A percentile compares a stretch with the other conserved stretches of the same genome.
Evolutionary conservation across 2,888 invertebrate genomes (phyloP).

Genomic region (Lasioglossum lativentre): DNA sequence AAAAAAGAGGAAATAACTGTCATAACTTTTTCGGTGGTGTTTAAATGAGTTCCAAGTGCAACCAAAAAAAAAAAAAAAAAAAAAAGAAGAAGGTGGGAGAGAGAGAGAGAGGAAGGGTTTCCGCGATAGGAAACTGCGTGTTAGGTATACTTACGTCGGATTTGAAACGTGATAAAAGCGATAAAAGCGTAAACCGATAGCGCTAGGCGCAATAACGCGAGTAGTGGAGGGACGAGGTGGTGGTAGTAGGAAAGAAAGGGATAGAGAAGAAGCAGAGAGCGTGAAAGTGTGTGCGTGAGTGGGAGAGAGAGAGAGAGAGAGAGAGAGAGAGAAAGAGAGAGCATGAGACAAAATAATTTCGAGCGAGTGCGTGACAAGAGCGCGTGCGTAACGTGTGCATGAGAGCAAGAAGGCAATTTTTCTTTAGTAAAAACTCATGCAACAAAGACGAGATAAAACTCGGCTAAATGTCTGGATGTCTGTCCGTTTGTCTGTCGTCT

Average conservation of each 20-base stretch:
- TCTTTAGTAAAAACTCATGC: slow-evolving; percentile 2
- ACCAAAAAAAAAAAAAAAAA: background rate
- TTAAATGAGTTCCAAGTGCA: background rate
- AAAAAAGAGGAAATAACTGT: slow-evolving; percentile 1
- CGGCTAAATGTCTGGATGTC: slow-evolving; percentile 75
- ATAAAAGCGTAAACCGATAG: slow-evolving; percentile 38
- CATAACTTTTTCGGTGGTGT: slow-evolving; percentile 6
- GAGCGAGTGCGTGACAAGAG: background rate
- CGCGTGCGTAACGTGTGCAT: background rate
- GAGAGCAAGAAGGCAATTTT: slow-evolving; percentile 21
- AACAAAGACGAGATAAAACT: slow-evolving; percentile 54
- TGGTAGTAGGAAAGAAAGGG: background rate
- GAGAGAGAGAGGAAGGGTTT: background rate
- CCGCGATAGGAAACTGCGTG: slow-evolving; percentile 43
- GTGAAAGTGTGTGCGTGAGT: background rate
- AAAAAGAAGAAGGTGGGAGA: background rate
- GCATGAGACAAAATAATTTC: background rate
- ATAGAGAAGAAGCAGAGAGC: background rate
- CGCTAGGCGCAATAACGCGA: slow-evolving; percentile 33
- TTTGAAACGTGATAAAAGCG: slow-evolving; percentile 53
- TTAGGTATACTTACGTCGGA: slow-evolving; percentile 50
- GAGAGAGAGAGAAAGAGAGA: background rate
- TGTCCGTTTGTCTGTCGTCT: slow-evolving; percentile 81
- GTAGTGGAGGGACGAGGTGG: background rate
- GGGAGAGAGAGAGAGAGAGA: background rate